Conservation (phyloP, 2,113 vertebrate genomes). For the Myiopsitta monachus region DNA sequence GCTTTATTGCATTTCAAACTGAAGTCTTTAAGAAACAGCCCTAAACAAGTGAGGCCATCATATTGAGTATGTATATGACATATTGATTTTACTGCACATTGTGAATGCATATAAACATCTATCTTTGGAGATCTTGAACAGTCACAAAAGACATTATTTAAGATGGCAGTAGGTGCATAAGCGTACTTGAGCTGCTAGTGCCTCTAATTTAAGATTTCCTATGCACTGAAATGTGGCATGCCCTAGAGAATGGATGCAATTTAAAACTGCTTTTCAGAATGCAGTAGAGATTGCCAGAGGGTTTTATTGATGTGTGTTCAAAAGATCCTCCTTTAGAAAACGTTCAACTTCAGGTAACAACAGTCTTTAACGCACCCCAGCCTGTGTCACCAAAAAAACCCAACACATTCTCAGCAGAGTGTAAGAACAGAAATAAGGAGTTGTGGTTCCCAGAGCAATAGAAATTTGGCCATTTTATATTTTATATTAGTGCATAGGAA, state of each 20-base stretch:
- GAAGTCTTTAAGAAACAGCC: background rate
- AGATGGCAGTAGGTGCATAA: background rate
- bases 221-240: background rate
- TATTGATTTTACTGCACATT: background rate
- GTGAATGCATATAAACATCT: background rate
- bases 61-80: background rate
- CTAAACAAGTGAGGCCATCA: background rate
- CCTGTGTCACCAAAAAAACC: background rate
- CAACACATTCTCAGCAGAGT: background rate
- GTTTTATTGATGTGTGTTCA: background rate
- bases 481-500: background rate
- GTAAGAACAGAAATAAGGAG: background rate
- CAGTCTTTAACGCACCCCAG: background rate
- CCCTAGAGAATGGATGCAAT: background rate
- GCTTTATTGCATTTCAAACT: slow-evolving; percentile 23
- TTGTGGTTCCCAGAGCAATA: background rate
- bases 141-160: background rate
- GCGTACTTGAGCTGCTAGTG: background rate
- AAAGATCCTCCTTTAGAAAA: background rate
- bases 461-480: background rate
- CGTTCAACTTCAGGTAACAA: background rate
- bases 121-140: background rate
- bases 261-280: background rate
- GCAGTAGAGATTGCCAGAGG: background rate
- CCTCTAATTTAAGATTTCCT: background rate